phyloP scores from a whole-genome alignment of 2,113 vertebrate species.

The Malurus elegans region DNA sequence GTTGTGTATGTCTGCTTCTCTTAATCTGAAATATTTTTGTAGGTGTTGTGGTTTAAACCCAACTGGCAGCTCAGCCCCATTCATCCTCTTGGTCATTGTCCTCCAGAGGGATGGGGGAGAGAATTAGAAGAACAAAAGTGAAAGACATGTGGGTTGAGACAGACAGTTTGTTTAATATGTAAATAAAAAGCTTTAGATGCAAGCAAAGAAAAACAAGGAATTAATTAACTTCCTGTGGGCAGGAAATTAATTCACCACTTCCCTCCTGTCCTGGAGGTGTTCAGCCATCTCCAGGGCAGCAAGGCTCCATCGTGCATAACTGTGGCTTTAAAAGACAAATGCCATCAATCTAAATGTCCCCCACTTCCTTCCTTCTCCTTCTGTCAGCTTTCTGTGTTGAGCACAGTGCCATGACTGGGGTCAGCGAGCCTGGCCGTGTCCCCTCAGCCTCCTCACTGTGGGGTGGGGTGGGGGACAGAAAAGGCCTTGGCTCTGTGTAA shows the following conservation, averaged over 20 bases:
- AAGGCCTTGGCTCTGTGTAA: not conserved
- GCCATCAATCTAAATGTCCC: accelerated
- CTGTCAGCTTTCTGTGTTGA: accelerated
- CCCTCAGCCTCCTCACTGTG: accelerated
- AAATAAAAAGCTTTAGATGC: not conserved
- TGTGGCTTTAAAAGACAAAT: not conserved
- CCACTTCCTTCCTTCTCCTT: not conserved
- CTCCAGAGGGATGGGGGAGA: not conserved
- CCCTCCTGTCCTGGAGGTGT: too few relatives aligned
- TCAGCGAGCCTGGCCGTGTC: not conserved
- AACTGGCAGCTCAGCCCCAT: not conserved
- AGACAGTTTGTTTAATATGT: not conserved
- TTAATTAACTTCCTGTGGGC: not conserved
- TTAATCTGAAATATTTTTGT: not conserved
- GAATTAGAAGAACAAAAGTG: not conserved
- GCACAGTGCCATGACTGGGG: accelerated
- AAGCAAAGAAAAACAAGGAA: not conserved
- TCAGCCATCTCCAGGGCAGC: not conserved
- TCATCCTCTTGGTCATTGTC: accelerated
- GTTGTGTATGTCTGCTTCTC: not conserved
- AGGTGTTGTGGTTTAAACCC: not conserved
- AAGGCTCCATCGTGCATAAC: accelerated
- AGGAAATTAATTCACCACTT: too few relatives aligned
- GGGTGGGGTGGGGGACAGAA: not conserved
- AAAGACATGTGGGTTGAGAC: not conserved